phyloP scores from a whole-genome alignment of 2,113 vertebrate genomes.

The Laticauda laticaudata region DNA sequence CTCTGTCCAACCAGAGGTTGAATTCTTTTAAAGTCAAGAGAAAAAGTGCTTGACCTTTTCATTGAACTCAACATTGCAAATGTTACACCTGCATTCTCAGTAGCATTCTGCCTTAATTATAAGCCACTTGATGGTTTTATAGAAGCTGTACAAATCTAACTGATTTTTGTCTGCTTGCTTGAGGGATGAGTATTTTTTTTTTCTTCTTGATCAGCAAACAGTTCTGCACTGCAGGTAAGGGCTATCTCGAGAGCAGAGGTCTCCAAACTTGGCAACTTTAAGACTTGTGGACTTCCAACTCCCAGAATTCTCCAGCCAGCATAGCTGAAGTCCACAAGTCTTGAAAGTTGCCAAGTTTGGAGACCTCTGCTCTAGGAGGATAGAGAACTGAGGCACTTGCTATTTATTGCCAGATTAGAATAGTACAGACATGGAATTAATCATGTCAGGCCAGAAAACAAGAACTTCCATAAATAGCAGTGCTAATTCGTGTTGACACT shows the following conservation, averaged over 20 bases:
- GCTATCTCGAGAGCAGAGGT: background rate
- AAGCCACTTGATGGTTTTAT: background rate
- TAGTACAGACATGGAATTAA: background rate
- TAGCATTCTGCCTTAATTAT: background rate
- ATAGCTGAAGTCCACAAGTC: too few relatives aligned
- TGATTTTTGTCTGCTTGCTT: background rate
- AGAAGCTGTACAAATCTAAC: background rate
- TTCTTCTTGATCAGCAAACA: background rate
- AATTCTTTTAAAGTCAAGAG: background rate
- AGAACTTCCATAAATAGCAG: background rate
- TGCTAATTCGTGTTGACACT: background rate
- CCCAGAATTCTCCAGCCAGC: too few relatives aligned
- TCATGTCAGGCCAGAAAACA: background rate
- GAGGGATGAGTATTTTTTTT: background rate
- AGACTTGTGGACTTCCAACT: too few relatives aligned
- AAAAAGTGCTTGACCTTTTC: background rate
- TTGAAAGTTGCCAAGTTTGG: too few relatives aligned
- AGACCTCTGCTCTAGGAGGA: background rate
- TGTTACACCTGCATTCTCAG: background rate
- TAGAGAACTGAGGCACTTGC: background rate
- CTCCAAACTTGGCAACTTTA: too few relatives aligned
- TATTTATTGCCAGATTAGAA: background rate
- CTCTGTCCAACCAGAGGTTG: background rate
- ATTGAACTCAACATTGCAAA: background rate
- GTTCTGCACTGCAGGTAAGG: background rate